Evolutionary conservation across 2,888 invertebrate species (phyloP).

Genomic region (Campoplex capitator): DNA sequence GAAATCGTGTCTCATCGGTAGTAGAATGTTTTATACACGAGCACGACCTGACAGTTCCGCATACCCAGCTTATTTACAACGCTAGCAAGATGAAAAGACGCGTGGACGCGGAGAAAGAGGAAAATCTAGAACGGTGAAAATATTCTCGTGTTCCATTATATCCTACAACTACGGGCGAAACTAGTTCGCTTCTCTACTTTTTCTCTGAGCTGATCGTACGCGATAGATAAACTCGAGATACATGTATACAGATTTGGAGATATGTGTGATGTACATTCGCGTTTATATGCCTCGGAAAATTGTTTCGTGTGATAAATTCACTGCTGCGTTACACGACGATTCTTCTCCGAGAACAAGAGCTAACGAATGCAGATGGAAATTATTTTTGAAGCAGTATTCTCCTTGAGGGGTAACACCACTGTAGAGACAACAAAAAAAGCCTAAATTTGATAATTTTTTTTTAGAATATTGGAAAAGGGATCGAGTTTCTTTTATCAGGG

Average conservation of each 20-base stretch:
- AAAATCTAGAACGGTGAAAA: slow-evolving; percentile 79
- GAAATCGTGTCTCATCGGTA: slow-evolving; percentile 47
- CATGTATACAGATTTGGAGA: not conserved
- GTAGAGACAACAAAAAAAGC: not conserved
- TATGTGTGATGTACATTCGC: slow-evolving; percentile 23
- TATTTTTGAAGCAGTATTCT: not conserved
- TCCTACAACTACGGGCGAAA: slow-evolving; percentile 69
- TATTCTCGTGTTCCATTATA: slow-evolving; percentile 69
- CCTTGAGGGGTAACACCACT: no score
- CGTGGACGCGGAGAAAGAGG: slow-evolving; percentile 62
- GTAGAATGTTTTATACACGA: not conserved
- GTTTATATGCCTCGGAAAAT: slow-evolving; percentile 52
- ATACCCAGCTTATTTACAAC: slow-evolving; percentile 50
- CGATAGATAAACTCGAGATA: slow-evolving; percentile 64
- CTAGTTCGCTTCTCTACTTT: slow-evolving; percentile 71
- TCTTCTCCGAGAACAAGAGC: not conserved
- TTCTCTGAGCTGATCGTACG: slow-evolving; percentile 60
- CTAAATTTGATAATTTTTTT: no score
- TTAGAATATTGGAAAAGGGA: no score
- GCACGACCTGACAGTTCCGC: slow-evolving; percentile 7
- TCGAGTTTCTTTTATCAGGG: no score
- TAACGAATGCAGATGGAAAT: not conserved
- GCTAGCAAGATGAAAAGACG: slow-evolving; percentile 32
- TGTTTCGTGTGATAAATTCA: slow-evolving; percentile 16
- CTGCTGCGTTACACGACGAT: not conserved